Evolutionary conservation across 2,888 invertebrate genomes (phyloP).

Genomic region (Eupsilia transversa): DNA sequence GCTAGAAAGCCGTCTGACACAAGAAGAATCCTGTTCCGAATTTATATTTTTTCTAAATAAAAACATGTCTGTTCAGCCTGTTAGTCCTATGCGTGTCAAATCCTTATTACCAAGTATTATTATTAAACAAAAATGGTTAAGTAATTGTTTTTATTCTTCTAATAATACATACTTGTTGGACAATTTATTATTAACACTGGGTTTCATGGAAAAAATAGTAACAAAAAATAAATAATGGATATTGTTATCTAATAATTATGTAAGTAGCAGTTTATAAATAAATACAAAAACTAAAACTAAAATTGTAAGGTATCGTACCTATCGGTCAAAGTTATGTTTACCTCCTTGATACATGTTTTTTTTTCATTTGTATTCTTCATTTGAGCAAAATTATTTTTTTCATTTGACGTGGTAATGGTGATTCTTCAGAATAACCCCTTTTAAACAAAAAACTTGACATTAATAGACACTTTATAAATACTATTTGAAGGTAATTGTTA

Average conservation of each 20-base stretch:
- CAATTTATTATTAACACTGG: constrained; percentile 1
- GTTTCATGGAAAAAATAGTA: background rate
- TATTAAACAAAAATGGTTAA: background rate
- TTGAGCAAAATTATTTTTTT: constrained; percentile 16
- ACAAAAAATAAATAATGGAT: background rate
- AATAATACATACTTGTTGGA: background rate
- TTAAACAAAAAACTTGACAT: background rate
- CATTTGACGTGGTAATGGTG: background rate
- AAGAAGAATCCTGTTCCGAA: too few species aligned
- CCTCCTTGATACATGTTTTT: background rate
- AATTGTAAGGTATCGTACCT: background rate
- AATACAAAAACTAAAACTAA: background rate
- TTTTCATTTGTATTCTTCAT: background rate
- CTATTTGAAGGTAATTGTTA: background rate
- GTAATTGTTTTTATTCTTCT: background rate
- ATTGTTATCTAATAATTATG: background rate
- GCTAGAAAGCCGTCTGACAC: too few species aligned
- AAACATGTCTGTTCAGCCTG: background rate
- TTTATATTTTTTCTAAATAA: too few species aligned
- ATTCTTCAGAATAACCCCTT: background rate
- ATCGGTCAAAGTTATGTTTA: background rate
- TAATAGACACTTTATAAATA: background rate
- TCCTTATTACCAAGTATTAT: background rate
- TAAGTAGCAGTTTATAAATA: background rate
- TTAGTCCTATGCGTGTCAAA: background rate